Evolutionary conservation across 2,113 vertebrate genomes (phyloP).

Genomic region (Pomatorhinus ruficollis): DNA sequence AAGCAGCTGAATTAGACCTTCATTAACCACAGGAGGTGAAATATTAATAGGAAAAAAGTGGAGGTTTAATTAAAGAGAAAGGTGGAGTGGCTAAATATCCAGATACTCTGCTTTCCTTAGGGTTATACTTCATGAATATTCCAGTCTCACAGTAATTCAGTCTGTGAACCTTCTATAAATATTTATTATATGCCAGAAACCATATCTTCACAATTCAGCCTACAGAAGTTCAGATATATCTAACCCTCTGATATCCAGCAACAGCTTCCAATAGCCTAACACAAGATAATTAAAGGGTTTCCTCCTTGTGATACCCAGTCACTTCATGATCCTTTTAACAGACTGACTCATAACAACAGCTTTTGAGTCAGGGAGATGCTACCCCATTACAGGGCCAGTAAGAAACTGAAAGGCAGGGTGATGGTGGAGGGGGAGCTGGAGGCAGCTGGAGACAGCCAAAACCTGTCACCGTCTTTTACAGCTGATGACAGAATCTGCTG

Average conservation of each 20-base stretch:
- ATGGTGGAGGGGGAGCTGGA: neutral
- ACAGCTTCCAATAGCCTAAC: neutral
- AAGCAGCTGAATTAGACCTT: neutral
- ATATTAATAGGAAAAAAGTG: neutral
- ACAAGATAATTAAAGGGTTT: neutral
- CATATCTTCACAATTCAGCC: neutral
- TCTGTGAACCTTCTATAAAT: neutral
- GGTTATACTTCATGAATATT: neutral
- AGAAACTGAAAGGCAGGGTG: neutral
- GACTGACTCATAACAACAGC: neutral
- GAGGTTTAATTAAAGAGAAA: neutral
- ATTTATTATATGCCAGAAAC: neutral
- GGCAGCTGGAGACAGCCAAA: neutral
- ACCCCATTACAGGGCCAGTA: fast-evolving
- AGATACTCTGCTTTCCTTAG: neutral
- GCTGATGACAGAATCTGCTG: neutral
- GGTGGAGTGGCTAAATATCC: neutral
- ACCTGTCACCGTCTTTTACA: neutral
- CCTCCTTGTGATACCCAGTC: neutral
- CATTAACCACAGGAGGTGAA: neutral
- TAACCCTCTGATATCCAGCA: neutral
- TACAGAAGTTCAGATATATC: neutral
- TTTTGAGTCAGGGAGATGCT: neutral
- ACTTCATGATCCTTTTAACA: neutral
- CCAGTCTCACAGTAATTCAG: neutral